Evolutionary conservation across 2,113 vertebrate genomes (phyloP), one percentile per base, ranked within the genome.

Genomic region (Formicarius rufipectus): DNA sequence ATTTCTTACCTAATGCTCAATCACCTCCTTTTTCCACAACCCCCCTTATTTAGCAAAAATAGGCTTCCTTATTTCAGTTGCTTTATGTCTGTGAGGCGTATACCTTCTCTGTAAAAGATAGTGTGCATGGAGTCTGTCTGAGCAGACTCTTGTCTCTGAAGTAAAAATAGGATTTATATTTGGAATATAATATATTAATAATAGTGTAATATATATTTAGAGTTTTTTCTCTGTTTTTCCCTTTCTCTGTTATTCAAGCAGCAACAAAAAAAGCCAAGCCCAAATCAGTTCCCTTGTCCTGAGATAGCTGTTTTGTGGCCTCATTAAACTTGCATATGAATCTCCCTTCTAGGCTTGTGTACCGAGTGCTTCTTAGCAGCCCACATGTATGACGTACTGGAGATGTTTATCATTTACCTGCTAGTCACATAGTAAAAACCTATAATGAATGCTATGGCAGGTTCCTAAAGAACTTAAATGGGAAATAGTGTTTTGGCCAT

Each of bases 1-100:
- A 2, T 74, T 64, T 86, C 22, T 80, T 12, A n/a, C 8, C 16
- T 19, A 22, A 6, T 81, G 49, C 14, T n/a, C 25, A 52, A 24
- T 25, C 25, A 52, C 3, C 1, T 6, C 8, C 4, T 9, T 4
- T 9, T n/a, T n/a, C n/a, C n/a, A n/a, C n/a, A n/a, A 52, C 3
- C 1, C 7, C 8, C 4, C 8, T 4, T 9, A 0, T 31, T 68
- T 62, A 28, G 6, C 67, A 9, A 56, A 62, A 74, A 16, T 2
- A 37, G 7, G 9, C 3, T 62, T 14, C 28, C 49, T 78, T 27
- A 7, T 74, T 60, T 47, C 31, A 9, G 4, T 72, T 55, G 28
- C 27, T 92, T 45, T 79, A 12, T 33, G n/a, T 27, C 8, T 20
- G 6, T 6, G 6, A 23, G 6, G 4, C 39, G 18, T 19, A 13